phyloP scores from a whole-genome alignment of 1,140 invertebrate genomes.

The Lordiphosa stackelbergi region DNA sequence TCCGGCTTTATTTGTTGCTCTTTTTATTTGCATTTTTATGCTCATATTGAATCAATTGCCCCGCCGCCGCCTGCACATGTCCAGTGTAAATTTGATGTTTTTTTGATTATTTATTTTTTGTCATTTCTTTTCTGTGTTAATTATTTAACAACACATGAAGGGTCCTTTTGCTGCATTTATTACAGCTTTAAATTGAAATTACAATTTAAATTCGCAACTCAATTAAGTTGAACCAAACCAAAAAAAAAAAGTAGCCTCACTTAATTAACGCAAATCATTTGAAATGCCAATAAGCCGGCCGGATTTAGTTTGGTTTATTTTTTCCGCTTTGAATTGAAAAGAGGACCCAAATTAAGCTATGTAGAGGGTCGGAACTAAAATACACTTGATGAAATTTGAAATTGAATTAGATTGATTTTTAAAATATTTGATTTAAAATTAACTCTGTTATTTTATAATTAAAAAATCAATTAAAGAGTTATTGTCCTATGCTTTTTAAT shows the following conservation, averaged over 20 bases:
- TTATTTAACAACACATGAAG: slow-evolving; percentile 34
- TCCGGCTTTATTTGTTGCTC: slow-evolving; percentile 5
- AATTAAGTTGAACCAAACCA: slow-evolving; percentile 39
- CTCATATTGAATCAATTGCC: slow-evolving; percentile 49
- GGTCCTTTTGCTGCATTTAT: slow-evolving; percentile 13
- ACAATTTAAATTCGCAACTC: slow-evolving; percentile 42
- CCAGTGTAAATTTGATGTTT: slow-evolving; percentile 43
- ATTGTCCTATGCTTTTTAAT: no score
- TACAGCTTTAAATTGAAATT: slow-evolving; percentile 57
- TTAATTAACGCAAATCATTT: slow-evolving; percentile 61
- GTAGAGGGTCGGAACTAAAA: no score
- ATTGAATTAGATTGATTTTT: no score
- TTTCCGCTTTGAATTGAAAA: slow-evolving; percentile 1
- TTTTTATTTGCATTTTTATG: slow-evolving; percentile 46
- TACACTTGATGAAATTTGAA: background rate
- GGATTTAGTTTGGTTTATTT: slow-evolving; percentile 25
- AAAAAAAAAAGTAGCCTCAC: slow-evolving; percentile 31
- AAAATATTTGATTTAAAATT: no score
- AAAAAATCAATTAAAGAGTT: no score
- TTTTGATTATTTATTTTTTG: slow-evolving; percentile 48
- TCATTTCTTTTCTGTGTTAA: slow-evolving; percentile 52
- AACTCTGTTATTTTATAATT: no score
- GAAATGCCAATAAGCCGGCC: slow-evolving; percentile 40
- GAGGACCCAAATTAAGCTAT: background rate
- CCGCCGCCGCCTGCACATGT: background rate